phyloP scores from a whole-genome alignment of 2,113 vertebrate species.

The Triplophysa rosa region DNA sequence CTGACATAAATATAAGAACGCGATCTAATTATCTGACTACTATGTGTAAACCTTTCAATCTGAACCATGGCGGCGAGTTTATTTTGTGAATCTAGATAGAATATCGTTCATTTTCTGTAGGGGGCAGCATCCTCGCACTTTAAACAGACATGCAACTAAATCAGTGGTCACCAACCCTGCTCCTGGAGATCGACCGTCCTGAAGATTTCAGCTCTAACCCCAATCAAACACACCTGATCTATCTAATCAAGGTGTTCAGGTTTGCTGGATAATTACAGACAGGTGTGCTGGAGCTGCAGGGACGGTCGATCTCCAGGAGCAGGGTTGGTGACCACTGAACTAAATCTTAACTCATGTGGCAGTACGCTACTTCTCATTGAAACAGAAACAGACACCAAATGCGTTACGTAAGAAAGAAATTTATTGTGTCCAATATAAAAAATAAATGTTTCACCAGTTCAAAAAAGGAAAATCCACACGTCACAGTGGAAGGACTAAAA shows the following conservation, averaged over 20 bases:
- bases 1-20: neutral
- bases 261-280: too few species aligned
- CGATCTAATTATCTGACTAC: neutral
- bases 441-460: constrained; percentile 42
- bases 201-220: too few species aligned
- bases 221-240: too few species aligned
- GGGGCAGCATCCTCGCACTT: constrained; percentile 4
- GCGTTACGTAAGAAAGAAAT: constrained; percentile 39
- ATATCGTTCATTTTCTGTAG: neutral
- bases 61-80: too few species aligned
- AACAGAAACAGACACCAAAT: constrained; percentile 14
- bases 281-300: too few species aligned
- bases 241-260: too few species aligned
- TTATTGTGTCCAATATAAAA: constrained; percentile 55
- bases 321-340: too few species aligned
- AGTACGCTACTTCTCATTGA: neutral
- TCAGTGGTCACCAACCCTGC: too few species aligned
- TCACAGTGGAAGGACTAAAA: constrained; percentile 47
- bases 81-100: neutral
- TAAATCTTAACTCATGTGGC: neutral
- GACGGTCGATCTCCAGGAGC: too few species aligned
- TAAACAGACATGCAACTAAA: too few species aligned
- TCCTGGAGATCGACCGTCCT: too few species aligned
- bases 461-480: constrained; percentile 39
- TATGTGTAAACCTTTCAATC: neutral